phyloP scores from a whole-genome alignment of 2,888 invertebrate genomes.

The Hydrotaea cyrtoneurina region DNA sequence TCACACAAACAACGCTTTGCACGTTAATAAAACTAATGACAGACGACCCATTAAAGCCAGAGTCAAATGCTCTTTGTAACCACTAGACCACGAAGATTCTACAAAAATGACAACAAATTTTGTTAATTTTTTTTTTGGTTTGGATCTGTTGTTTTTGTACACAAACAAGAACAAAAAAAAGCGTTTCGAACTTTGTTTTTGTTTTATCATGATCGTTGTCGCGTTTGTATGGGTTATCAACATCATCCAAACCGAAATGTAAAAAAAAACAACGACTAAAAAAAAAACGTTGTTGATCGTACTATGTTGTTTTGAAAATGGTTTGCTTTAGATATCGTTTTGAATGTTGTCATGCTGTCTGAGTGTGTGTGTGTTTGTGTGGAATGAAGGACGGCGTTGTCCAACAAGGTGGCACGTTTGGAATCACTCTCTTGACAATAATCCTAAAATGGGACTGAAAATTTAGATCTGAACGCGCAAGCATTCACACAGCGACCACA shows the following conservation, averaged over 20 bases:
- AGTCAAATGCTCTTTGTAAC: neutral
- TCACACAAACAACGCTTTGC: neutral
- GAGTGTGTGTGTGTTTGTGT: neutral
- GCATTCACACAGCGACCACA: too few species aligned
- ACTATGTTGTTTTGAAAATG: conserved; percentile 7
- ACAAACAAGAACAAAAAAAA: neutral
- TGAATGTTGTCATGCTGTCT: conserved; percentile 9
- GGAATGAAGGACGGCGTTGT: neutral
- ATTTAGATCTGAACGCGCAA: neutral
- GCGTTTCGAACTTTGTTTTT: neutral
- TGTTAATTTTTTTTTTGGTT: neutral
- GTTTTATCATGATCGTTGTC: neutral
- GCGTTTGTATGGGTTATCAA: neutral
- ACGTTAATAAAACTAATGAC: neutral
- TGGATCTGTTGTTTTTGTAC: neutral
- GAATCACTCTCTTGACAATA: neutral
- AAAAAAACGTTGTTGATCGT: conserved; percentile 2
- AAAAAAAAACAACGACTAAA: neutral
- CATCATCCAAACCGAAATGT: neutral
- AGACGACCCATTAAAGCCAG: neutral
- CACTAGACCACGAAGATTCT: conserved; percentile 17
- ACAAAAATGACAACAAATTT: neutral
- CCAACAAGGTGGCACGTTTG: neutral
- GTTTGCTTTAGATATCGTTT: conserved; percentile 5
- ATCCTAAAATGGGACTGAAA: neutral